These are phyloP conservation scores for Troilus luridus DNA, from an alignment of 2,888 invertebrate species.

Conservation along the genomic window DNA sequence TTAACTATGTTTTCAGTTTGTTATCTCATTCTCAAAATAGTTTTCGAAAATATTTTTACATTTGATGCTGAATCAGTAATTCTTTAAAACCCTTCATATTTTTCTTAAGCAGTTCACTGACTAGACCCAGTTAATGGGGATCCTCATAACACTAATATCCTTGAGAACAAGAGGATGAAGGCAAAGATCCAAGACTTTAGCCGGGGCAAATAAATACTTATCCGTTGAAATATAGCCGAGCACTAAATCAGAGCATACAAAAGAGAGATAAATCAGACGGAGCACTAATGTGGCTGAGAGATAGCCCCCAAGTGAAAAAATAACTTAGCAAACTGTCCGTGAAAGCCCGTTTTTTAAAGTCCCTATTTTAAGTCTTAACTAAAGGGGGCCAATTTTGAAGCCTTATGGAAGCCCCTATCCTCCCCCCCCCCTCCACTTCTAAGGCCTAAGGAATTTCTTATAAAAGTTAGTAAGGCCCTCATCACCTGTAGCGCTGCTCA, in stretches of 20 bases:
- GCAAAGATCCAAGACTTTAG: not conserved
- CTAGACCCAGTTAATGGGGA: not conserved
- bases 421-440: too few species aligned
- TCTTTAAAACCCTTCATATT: not conserved
- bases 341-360: conserved; percentile 29
- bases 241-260: conserved; percentile 13
- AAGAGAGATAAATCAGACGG: not conserved
- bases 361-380: conserved; percentile 46
- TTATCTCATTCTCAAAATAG: too few species aligned
- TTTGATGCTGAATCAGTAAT: too few species aligned
- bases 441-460: conserved; percentile 17
- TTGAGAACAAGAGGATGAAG: not conserved
- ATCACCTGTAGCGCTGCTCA: not conserved
- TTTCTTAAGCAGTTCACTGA: not conserved
- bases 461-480: not conserved
- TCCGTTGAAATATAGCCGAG: not conserved
- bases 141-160: not conserved
- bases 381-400: conserved; percentile 30
- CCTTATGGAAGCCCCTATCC: not conserved
- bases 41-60: too few species aligned
- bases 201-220: conserved; percentile 10
- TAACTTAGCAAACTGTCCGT: conserved; percentile 35
- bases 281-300: conserved; percentile 16
- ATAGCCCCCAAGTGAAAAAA: not conserved
- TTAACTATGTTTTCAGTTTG: too few species aligned